phyloP scores from a whole-genome alignment of 2,888 invertebrate genomes.

The Drosophila acutilabella region DNA sequence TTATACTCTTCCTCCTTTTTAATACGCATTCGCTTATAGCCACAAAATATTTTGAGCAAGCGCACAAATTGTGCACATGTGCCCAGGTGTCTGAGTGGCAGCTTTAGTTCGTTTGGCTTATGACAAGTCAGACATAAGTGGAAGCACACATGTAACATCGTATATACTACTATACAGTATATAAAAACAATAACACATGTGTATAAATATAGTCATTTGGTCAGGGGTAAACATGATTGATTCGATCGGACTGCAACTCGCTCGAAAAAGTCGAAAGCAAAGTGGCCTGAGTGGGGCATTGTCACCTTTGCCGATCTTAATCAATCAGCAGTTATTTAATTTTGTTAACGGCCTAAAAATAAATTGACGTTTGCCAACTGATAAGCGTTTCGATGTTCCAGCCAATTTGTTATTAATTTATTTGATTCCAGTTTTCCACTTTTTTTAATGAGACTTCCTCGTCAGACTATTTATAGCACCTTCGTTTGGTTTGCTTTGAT shows the following conservation, averaged over 20 bases:
- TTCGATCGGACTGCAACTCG: constrained; percentile 44
- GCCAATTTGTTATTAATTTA: constrained; percentile 64
- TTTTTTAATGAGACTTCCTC: constrained; percentile 28
- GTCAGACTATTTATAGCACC: constrained; percentile 28
- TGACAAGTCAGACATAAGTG: constrained; percentile 25
- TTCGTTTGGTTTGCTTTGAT: constrained; percentile 1
- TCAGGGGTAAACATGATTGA: constrained; percentile 66
- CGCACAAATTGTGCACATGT: constrained; percentile 46
- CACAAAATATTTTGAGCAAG: constrained; percentile 14
- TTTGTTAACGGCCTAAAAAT: constrained; percentile 61
- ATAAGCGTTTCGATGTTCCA: constrained; percentile 60
- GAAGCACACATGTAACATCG: constrained; percentile 6
- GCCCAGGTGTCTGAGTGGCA: constrained; percentile 46
- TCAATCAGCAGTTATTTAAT: constrained; percentile 57
- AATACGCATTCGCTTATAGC: constrained; percentile 1
- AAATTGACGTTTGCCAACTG: constrained; percentile 52
- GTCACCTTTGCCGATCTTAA: constrained; percentile 58
- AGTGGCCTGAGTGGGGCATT: constrained; percentile 28
- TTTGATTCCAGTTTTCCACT: constrained; percentile 40
- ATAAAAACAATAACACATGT: neutral
- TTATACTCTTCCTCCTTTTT: neutral
- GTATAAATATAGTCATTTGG: constrained; percentile 13
- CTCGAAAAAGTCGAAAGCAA: constrained; percentile 13
- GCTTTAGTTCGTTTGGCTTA: constrained; percentile 45
- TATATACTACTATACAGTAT: neutral